phyloP scores from a whole-genome alignment of 2,113 vertebrate genomes.

The Sapajus apella region DNA sequence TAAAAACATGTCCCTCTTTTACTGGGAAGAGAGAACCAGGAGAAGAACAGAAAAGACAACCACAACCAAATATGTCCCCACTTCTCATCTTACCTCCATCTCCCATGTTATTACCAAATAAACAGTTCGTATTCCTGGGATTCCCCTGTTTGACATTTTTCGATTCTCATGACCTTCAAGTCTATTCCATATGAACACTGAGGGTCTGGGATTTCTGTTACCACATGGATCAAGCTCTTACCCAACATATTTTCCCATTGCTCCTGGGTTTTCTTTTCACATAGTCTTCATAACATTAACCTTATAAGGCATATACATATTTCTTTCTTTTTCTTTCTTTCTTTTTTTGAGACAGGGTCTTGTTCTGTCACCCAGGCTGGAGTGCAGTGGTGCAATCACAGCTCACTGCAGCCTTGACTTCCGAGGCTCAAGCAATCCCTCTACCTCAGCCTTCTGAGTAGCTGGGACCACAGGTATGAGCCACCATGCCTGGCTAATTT shows the following conservation, averaged over 20 bases:
- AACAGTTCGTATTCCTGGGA: background rate
- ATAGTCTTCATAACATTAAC: background rate
- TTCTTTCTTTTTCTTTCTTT: slow-evolving; percentile 5
- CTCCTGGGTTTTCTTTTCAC: background rate
- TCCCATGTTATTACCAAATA: background rate
- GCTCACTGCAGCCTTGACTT: no score
- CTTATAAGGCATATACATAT: background rate
- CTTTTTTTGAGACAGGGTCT: no score
- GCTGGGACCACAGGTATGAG: no score
- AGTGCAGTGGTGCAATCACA: no score
- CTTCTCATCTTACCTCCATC: background rate
- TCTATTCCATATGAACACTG: background rate
- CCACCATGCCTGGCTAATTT: no score
- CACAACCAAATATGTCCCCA: background rate
- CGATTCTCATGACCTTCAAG: slow-evolving; percentile 53
- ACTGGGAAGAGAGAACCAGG: background rate
- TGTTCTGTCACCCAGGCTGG: no score
- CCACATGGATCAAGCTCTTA: background rate
- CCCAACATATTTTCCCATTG: slow-evolving; percentile 35
- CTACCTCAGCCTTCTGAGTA: no score
- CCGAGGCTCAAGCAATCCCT: no score
- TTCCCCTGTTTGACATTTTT: background rate
- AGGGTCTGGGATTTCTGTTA: background rate
- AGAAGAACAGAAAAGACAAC: background rate
- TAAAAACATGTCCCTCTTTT: background rate